phyloP scores from a whole-genome alignment of 2,888 invertebrate genomes.

The Dysmachus trigonus region DNA sequence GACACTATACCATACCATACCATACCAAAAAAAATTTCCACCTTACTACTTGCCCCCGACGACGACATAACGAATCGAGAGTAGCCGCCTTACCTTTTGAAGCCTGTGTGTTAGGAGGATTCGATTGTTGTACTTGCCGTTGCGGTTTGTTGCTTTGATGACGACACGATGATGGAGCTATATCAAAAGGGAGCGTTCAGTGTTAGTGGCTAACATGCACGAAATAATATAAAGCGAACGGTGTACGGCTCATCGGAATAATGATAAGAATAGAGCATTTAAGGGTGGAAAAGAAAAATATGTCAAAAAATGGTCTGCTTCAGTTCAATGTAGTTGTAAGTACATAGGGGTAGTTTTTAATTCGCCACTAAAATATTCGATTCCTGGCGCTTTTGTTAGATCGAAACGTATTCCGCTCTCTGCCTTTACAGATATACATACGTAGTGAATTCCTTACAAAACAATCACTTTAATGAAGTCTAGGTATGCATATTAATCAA shows the following conservation, averaged over 20 bases:
- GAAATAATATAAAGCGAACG: background rate
- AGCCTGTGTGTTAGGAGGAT: background rate
- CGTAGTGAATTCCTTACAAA: background rate
- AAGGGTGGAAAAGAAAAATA: constrained; percentile 35
- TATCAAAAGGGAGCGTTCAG: background rate
- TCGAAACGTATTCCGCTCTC: background rate
- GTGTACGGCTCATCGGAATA: constrained; percentile 5
- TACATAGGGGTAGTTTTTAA: constrained; percentile 12
- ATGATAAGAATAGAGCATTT: constrained; percentile 30
- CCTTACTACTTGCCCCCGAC: background rate
- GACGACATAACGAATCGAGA: too few species aligned
- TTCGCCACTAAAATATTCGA: constrained; percentile 14
- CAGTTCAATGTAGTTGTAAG: background rate
- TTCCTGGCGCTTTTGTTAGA: constrained; percentile 7
- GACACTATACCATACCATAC: constrained; percentile 30
- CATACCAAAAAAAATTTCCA: too few species aligned
- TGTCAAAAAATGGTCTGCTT: constrained; percentile 19
- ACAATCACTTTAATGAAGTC: background rate
- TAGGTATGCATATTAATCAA: background rate
- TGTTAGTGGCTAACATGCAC: constrained; percentile 4
- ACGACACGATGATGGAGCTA: constrained; percentile 23
- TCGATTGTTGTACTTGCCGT: background rate
- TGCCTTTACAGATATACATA: background rate
- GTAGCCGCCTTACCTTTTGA: background rate
- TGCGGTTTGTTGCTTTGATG: constrained; percentile 19